Percentiles rank a stretch among this genome's conserved stretches.
phyloP scores from a whole-genome alignment of 2,888 invertebrate genomes.

The Leptinotarsa tumamoca region DNA sequence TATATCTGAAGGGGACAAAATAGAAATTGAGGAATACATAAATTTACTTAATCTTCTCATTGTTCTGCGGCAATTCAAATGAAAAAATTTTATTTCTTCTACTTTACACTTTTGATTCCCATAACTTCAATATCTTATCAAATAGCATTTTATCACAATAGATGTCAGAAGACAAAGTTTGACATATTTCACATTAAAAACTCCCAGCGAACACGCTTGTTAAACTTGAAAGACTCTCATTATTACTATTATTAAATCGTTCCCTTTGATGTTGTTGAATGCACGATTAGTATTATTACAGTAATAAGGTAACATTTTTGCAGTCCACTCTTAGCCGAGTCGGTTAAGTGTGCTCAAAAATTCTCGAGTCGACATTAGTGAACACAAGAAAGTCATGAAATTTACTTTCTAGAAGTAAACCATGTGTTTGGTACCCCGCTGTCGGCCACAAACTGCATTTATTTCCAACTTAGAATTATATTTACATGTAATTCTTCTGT shows the following conservation, averaged over 20 bases:
- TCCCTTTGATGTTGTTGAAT: slow-evolving; percentile 37
- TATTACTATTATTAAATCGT: slow-evolving; percentile 38
- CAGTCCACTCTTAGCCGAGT: slow-evolving; percentile 27
- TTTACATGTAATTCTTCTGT: slow-evolving; percentile 45
- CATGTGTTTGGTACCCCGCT: slow-evolving; percentile 41
- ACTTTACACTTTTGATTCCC: too few species aligned
- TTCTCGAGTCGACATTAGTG: slow-evolving; percentile 33
- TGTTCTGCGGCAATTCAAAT: too few species aligned
- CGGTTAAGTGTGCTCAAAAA: slow-evolving; percentile 45
- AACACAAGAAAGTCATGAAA: slow-evolving; percentile 42
- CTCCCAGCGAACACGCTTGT: slow-evolving; percentile 20
- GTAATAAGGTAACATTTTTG: slow-evolving; percentile 39
- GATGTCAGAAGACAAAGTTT: slow-evolving; percentile 5
- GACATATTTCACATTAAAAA: slow-evolving; percentile 9
- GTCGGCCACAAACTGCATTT: slow-evolving; percentile 33
- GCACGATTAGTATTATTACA: slow-evolving; percentile 43
- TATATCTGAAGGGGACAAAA: too few species aligned
- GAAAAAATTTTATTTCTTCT: too few species aligned
- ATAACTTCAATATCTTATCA: too few species aligned
- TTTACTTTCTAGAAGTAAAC: slow-evolving; percentile 43
- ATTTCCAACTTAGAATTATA: slow-evolving; percentile 38
- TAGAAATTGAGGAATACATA: too few species aligned
- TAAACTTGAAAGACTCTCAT: slow-evolving; percentile 27
- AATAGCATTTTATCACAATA: background rate
- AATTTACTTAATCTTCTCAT: too few species aligned